Conservation (phyloP, 2,888 invertebrate species). For the Orchestes rusci region DNA sequence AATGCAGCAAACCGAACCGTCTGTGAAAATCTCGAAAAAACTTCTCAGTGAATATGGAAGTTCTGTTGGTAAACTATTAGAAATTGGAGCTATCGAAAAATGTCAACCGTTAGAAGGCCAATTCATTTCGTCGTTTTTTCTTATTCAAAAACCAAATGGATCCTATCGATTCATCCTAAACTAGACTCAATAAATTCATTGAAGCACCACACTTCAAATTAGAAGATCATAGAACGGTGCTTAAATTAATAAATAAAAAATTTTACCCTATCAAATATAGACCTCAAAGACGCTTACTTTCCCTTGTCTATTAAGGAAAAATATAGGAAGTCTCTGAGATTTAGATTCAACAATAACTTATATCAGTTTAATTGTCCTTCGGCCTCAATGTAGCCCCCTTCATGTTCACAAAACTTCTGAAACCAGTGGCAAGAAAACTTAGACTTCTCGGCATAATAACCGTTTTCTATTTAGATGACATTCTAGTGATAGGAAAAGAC, state of each 20-base stretch:
- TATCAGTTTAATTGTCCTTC: conserved; percentile 4
- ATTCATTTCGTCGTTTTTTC: conserved; percentile 11
- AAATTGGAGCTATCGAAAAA: conserved; percentile 10
- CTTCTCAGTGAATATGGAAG: background rate
- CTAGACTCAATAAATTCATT: no score
- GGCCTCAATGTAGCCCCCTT: conserved; percentile 1
- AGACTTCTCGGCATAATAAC: background rate
- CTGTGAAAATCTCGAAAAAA: conserved; percentile 1
- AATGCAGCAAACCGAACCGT: conserved; percentile 1
- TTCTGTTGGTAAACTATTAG: conserved; percentile 2
- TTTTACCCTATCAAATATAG: background rate
- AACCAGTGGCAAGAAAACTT: conserved; percentile 1
- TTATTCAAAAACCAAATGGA: conserved; percentile 14
- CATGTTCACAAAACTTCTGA: conserved; percentile 4
- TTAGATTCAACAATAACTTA: background rate
- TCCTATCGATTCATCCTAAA: background rate
- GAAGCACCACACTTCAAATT: background rate
- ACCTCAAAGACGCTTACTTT: background rate
- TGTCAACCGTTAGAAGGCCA: background rate
- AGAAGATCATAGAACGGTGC: background rate
- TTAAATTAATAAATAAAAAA: background rate
- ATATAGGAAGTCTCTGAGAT: background rate
- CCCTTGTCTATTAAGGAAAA: background rate
- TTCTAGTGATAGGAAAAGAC: background rate
- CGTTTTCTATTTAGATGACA: background rate